Percentiles rank a stretch among this genome's conserved stretches.
Conservation (phyloP, 2,888 invertebrate species). For the Melinaea menophilus region DNA sequence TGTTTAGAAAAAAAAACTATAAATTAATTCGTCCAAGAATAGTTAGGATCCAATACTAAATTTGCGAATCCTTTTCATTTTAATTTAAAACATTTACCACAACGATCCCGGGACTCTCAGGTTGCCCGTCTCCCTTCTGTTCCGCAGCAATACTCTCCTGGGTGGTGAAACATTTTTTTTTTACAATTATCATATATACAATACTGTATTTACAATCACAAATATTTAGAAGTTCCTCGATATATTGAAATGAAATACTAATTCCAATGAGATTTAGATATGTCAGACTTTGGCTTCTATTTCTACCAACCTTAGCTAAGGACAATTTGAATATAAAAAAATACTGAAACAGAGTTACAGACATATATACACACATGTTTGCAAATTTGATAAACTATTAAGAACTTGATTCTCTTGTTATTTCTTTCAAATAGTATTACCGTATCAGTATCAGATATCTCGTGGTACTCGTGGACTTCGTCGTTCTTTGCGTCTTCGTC, state of each 20-base stretch:
- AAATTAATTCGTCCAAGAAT: not conserved
- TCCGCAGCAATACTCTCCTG: slow-evolving; percentile 53
- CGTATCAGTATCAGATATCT: slow-evolving; percentile 66
- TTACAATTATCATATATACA: not conserved
- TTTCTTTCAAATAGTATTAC: slow-evolving; percentile 38
- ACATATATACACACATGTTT: too few relatives aligned
- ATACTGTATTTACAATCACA: too few relatives aligned
- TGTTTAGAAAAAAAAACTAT: not conserved
- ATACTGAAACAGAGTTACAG: too few relatives aligned
- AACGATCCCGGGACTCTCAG: slow-evolving; percentile 49
- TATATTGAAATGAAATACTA: too few relatives aligned
- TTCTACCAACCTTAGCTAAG: too few relatives aligned
- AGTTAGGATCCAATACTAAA: not conserved
- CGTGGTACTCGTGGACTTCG: slow-evolving; percentile 68
- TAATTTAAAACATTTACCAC: slow-evolving; percentile 38
- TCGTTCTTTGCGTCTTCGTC: slow-evolving; percentile 48
- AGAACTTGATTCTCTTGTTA: too few relatives aligned
- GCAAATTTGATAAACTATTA: too few relatives aligned
- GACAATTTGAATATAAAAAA: too few relatives aligned
- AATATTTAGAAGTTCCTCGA: too few relatives aligned
- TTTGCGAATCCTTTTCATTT: not conserved
- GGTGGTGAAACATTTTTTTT: slow-evolving; percentile 11
- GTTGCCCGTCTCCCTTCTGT: slow-evolving; percentile 39
- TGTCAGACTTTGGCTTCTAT: too few relatives aligned
- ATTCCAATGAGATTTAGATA: too few relatives aligned